Evolutionary conservation across 2,113 vertebrate genomes (phyloP).

Genomic region (Arvicanthis niloticus): DNA sequence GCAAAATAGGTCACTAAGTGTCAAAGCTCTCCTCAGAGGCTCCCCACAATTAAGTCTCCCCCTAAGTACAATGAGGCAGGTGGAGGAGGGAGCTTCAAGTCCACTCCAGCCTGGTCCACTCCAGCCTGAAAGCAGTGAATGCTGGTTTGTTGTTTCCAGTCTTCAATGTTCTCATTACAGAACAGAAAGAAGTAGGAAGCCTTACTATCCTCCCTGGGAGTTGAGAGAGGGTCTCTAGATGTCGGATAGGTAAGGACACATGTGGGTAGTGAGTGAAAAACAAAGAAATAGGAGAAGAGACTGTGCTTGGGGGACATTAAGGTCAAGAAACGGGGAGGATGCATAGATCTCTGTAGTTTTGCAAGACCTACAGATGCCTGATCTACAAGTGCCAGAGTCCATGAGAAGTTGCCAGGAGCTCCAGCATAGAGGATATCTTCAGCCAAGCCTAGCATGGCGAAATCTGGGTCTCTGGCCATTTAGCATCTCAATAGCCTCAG

Average conservation of each 20-base stretch:
- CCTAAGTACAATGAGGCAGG: neutral
- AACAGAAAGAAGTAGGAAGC: neutral
- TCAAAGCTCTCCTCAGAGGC: neutral
- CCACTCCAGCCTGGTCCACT: neutral
- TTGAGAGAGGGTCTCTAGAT: neutral
- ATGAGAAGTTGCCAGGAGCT: neutral
- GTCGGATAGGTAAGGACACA: neutral
- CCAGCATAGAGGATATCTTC: neutral
- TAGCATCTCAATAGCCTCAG: neutral
- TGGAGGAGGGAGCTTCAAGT: accelerated
- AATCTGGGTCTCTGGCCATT: neutral
- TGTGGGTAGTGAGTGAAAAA: neutral
- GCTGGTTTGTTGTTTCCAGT: neutral
- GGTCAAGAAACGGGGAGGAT: neutral
- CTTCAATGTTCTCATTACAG: neutral
- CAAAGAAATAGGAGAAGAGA: too few species aligned
- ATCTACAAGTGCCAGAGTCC: neutral
- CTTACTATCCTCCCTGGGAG: neutral
- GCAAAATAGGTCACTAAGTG: conserved; percentile 37
- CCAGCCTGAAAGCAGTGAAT: too few species aligned
- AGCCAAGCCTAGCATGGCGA: neutral
- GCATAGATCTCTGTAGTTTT: neutral
- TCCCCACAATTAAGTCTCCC: neutral
- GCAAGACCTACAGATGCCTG: neutral
- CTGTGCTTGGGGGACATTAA: too few species aligned